Percentiles rank a stretch among this genome's conserved stretches.
These are phyloP conservation scores for Chrysopa pallens DNA, from an alignment of 1,140 invertebrate species.

Conservation along the genomic window DNA sequence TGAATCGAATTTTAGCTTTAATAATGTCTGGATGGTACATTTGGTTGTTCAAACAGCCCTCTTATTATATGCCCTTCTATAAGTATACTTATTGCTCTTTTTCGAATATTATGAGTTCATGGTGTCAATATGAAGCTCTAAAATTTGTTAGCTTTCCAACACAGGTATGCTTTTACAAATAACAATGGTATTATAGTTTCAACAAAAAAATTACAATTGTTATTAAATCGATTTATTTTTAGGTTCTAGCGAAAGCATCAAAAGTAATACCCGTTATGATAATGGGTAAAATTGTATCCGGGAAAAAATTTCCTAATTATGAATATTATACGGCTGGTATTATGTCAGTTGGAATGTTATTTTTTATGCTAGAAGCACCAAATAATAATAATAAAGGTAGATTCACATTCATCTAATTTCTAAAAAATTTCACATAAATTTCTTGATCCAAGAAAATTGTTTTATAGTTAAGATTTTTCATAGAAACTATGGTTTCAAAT, in stretches of 20 bases:
- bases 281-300: constrained; percentile 88
- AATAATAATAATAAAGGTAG: constrained; percentile 19
- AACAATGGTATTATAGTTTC: constrained; percentile 1
- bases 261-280: constrained; percentile 97
- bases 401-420: too few species aligned
- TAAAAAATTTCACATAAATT: too few species aligned
- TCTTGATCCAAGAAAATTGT: too few species aligned
- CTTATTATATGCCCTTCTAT: constrained; percentile 74
- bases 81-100: constrained; percentile 94
- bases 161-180: constrained; percentile 46
- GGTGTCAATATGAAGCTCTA: constrained; percentile 98
- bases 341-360: constrained; percentile 82
- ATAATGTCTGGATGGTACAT: constrained; percentile 39
- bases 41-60: constrained; percentile 40
- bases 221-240: constrained; percentile 7
- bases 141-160: constrained; percentile 98
- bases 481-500: too few species aligned
- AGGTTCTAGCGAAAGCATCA: constrained; percentile 85
- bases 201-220: background rate
- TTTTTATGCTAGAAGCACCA: constrained; percentile 66
- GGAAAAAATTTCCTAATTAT: constrained; percentile 74
- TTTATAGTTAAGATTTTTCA: too few species aligned
- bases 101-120: constrained; percentile 96
- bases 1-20: constrained; percentile 80
- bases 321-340: constrained; percentile 83